Conservation (phyloP, 2,888 invertebrate genomes). For the Pyrrhosoma nymphula region DNA sequence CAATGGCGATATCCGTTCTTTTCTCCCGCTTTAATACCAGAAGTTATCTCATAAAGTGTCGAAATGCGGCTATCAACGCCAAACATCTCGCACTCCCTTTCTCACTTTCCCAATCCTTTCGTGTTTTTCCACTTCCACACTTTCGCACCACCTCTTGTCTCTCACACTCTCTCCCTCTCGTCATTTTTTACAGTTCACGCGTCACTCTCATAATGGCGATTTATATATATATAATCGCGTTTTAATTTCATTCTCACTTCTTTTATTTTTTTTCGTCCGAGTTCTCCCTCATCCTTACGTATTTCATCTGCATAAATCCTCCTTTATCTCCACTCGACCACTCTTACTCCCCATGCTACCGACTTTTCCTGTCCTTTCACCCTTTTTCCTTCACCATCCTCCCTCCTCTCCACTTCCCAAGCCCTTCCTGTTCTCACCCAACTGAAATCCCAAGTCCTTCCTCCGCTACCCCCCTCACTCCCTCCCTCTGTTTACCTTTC, state of each 20-base stretch:
- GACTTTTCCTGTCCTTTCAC: neutral
- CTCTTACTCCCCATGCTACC: neutral
- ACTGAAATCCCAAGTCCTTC: neutral
- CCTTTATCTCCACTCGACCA: constrained; percentile 13
- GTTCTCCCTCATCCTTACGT: neutral
- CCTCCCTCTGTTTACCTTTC: constrained; percentile 5
- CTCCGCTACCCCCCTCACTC: neutral
- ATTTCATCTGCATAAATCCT: constrained; percentile 28
- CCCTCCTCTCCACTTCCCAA: neutral
- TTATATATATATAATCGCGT: neutral
- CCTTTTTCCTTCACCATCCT: neutral
- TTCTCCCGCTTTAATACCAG: constrained; percentile 4
- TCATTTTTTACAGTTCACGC: neutral
- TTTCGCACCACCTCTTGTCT: neutral
- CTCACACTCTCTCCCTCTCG: neutral
- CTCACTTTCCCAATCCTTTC: neutral
- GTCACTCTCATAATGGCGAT: neutral
- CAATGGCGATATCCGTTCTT: constrained; percentile 4
- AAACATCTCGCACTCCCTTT: neutral
- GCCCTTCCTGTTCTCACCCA: neutral
- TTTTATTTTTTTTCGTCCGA: neutral
- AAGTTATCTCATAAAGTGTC: constrained; percentile 36
- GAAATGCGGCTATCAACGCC: constrained; percentile 5
- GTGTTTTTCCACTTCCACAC: neutral
- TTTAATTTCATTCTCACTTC: neutral